These are phyloP conservation scores for Spondyliosoma cantharus DNA, from an alignment of 2,797 vertebrate species.

Conservation along the genomic window DNA sequence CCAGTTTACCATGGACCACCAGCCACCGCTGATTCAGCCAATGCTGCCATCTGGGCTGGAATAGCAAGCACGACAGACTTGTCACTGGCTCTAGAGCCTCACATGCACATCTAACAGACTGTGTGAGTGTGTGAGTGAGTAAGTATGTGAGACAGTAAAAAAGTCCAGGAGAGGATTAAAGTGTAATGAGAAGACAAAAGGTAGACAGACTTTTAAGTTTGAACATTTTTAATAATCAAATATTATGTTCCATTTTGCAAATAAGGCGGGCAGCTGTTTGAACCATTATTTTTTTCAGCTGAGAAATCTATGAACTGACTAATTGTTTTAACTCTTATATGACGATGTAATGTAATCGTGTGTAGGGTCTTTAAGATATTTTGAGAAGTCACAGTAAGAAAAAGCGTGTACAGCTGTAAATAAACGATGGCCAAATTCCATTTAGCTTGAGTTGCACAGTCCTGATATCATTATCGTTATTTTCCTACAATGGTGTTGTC, in stretches of 20 bases:
- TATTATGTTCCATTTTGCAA: not conserved
- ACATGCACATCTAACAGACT: slow-evolving; percentile 56
- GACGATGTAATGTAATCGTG: no score
- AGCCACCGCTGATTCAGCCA: slow-evolving; percentile 72
- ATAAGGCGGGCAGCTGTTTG: no score
- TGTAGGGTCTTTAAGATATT: not conserved
- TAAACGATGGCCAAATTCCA: not conserved
- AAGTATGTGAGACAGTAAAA: not conserved
- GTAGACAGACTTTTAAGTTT: not conserved
- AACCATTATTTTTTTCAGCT: no score
- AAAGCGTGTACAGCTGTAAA: not conserved
- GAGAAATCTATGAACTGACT: no score
- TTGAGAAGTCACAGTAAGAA: not conserved
- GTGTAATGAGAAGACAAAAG: not conserved
- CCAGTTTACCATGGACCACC: slow-evolving; percentile 51
- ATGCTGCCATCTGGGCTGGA: slow-evolving; percentile 77
- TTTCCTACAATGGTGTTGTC: no score
- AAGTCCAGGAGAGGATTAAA: not conserved
- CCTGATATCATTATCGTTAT: not conserved
- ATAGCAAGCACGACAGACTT: slow-evolving; percentile 65
- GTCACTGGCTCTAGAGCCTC: slow-evolving; percentile 50
- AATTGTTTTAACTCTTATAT: no score
- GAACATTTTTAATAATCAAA: not conserved
- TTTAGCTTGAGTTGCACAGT: not conserved
- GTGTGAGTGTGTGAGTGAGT: slow-evolving; percentile 11